phyloP scores from a whole-genome alignment of 1,140 invertebrate species.

The Aleiodes sp. region DNA sequence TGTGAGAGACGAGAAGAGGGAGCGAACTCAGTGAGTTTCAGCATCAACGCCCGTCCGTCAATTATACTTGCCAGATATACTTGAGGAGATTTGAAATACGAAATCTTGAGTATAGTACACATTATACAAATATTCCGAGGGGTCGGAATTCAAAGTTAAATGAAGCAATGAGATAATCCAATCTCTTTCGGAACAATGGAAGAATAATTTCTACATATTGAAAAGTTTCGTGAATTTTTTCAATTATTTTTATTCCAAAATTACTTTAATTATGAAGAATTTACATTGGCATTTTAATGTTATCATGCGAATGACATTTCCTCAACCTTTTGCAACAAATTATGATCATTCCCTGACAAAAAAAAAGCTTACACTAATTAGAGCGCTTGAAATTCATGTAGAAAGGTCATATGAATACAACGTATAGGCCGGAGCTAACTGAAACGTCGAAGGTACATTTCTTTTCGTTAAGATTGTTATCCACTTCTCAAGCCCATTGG shows the following conservation, averaged over 20 bases:
- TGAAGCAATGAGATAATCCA: constrained; percentile 29
- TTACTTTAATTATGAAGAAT: no score
- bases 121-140: background rate
- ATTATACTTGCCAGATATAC: constrained; percentile 43
- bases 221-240: no score
- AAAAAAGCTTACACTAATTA: background rate
- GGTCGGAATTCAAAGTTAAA: background rate
- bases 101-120: constrained; percentile 18
- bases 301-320: background rate
- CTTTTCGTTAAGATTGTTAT: constrained; percentile 12
- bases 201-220: background rate
- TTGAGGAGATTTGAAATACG: constrained; percentile 13
- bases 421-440: background rate
- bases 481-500: constrained; percentile 5
- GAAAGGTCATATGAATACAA: background rate
- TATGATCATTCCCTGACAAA: no score
- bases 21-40: constrained; percentile 42
- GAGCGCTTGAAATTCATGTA: background rate
- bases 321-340: background rate
- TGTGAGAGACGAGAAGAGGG: constrained; percentile 41
- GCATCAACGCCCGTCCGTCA: constrained; percentile 39
- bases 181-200: no score
- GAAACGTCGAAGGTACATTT: constrained; percentile 9
- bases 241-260: no score
- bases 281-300: background rate